Base-by-base conservation (phyloP, 2,797 vertebrate genomes). In the Anolis apletophallus region DNA sequence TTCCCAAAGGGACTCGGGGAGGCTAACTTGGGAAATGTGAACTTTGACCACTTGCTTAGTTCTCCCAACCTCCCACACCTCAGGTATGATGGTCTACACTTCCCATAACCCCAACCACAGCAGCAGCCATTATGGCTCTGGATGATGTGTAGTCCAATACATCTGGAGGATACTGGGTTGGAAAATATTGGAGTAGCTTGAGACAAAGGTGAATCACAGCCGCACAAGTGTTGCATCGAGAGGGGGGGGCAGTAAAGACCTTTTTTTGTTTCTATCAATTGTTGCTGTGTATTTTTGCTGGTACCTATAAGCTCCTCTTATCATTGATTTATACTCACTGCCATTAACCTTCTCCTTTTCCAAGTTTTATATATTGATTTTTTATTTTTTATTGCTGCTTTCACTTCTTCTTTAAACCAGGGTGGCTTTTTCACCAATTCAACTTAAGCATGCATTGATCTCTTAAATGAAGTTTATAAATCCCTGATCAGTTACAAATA, bases 301-400 rank as follows among this genome's bases (percentile, higher is more conserved):
- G 46, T 81, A 73, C 57, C 71, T 21, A 14, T 75, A 75, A 75
- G 78, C 32, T 54, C 57, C 69, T 32, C 46, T 80, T 84, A 80
- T 79, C 68, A 73, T 46, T 84, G 81, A 87, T 87, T 84, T 87
- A 87, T 87, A 36, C 46, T 73, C 81, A 80, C 81, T 80, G 46
- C 57, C 86, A 87, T 87, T 87, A 81, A 85, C 87, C 6, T 50
- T n/a, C 83, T 81, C 83, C 83, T 88, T 85, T 84, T 50, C 78
- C 78, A 80, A 73, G 75, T 84, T 87, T 87, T 81, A 81, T 87
- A 64, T 84, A 87, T 87, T 84, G 86, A 87, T 87, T 87, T 84
- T 87, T 84, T 84, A 87, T 87, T 87, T 79, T 87, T 87, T 87
- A 84, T 84, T 87, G 81, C 76, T 78, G 68, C 81, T 84, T 55